Base-by-base conservation (phyloP, 2,113 vertebrate species). In the Plecturocebus donacophilus region DNA sequence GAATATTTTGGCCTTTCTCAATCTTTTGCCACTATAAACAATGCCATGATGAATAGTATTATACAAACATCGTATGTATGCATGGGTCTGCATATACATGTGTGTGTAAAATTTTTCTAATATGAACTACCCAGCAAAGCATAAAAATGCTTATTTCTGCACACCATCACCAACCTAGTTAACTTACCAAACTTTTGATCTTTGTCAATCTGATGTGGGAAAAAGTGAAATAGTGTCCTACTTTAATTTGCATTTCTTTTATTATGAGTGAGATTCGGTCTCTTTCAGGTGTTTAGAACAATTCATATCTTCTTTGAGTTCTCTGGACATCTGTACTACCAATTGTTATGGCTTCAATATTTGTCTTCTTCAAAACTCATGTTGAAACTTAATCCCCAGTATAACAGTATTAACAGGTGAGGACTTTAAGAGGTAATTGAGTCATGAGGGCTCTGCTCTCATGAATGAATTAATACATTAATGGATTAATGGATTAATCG, bases 161-260 rank as follows among this genome's bases (percentile, higher is more conserved):
- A 16, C 5, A 42, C 0, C 1, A 8, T 93, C 45, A 73, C 25
- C n/a, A 71, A 56, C 23, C 38, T 77, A 86, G 8, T 40, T 85
- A 20, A 90, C 12, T 75, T 80, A 86, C 14, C 9, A 81, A 91
- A 45, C 7, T 61, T 79, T 30, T 82, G 2, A 52, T 86, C 32
- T 68, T 89, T 12, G 6, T 11, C 42, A 85, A 35, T 81, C n/a
- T 58, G 16, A 77, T 66, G 8, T 20, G 32, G 38, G 27, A 17
- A 6, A 25, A 49, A 47, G 23, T 47, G 17, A 47, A 35, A 95
- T 73, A 70, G 8, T 80, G 85, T 89, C 45, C 73, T 13, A n/a
- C 4, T 81, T 91, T 71, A 71, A 85, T 88, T 77, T 93, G 8
- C 4, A 86, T 82, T 91, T 96, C 3, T 91, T 71, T 96, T 58